These are phyloP conservation scores for Dryomyza anilis DNA, from an alignment of 2,888 invertebrate genomes.

Conservation along the genomic window DNA sequence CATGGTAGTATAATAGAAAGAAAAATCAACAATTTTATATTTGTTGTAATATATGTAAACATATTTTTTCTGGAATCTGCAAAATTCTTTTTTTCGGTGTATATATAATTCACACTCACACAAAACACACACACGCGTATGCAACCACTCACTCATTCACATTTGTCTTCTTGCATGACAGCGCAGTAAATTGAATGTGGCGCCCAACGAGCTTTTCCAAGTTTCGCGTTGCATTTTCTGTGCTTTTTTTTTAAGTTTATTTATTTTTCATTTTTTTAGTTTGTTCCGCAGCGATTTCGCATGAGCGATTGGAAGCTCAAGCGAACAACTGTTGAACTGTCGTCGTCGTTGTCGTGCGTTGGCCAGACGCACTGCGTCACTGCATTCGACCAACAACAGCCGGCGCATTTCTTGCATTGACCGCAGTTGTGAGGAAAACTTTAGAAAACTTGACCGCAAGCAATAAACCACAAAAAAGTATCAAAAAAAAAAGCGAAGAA, in stretches of 20 bases:
- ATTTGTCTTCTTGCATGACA: conserved; percentile 49
- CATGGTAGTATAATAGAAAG: no score
- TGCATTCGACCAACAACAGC: background rate
- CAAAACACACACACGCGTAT: no score
- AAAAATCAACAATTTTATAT: no score
- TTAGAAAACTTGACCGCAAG: background rate
- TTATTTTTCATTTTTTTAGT: background rate
- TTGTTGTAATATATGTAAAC: no score
- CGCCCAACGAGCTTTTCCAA: conserved; percentile 29
- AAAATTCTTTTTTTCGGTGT: no score
- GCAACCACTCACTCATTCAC: conserved; percentile 25
- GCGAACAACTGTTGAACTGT: conserved; percentile 3
- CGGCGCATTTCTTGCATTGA: background rate
- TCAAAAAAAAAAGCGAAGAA: background rate
- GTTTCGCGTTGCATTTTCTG: background rate
- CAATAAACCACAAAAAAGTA: background rate
- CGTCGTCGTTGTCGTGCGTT: no score
- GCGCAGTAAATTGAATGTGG: conserved; percentile 49
- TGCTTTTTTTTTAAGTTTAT: background rate
- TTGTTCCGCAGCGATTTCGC: background rate
- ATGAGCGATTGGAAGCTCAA: conserved; percentile 1
- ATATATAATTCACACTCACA: no score
- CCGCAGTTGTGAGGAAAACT: background rate
- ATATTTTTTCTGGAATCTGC: no score
- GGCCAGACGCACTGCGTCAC: background rate